Base-by-base conservation (phyloP, 2,797 vertebrate species). In the Scomberomorus guttatus region DNA sequence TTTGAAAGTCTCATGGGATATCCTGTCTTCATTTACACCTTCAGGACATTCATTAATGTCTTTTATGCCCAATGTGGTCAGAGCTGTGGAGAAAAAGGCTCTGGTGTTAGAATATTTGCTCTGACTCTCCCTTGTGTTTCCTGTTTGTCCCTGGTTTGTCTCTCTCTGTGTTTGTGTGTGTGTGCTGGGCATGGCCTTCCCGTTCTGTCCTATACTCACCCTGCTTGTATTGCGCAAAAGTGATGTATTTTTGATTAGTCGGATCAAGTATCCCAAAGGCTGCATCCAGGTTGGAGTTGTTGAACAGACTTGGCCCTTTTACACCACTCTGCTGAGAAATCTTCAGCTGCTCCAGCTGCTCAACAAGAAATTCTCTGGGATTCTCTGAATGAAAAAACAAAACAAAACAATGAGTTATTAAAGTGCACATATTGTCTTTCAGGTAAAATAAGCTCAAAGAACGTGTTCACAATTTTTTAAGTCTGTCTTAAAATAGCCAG, bases 1-100 rank as follows among this genome's bases (percentile, higher is more conserved):
- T 80, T 77, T 94, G 81, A 96, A 96, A 1, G 94, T 95, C 6
- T 94, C 90, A 0, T 60, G 69, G 34, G 93, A 94, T 89, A 96
- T 96, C 77, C 56, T 93, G 90, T 95, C 90, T 76, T 92, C 90
- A 10, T 76, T 87, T 20, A 66, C 83, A 63, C 94, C 93, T 11
- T 95, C 90, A 0, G 94, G 95, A 79, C 75, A 87, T 74, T 93
- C 89, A n/a, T 91, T 93, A 24, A 95, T 84, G 77, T 90, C 70
- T 60, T 81, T 88, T 37, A 95, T 89, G 27, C 95, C 94, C 51
- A 96, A 83, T n/a, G 91, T 93, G 59, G 61, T 90, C 62, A 96
- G 81, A 54, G 94, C 95, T 96, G 80, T n/a, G 39, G 20, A 7
- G 22, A 15, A 20, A 37, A 72, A 37, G 2, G 18, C 0, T 54